phyloP scores from a whole-genome alignment of 2,797 vertebrate species.

The Clarias laeviceps region DNA sequence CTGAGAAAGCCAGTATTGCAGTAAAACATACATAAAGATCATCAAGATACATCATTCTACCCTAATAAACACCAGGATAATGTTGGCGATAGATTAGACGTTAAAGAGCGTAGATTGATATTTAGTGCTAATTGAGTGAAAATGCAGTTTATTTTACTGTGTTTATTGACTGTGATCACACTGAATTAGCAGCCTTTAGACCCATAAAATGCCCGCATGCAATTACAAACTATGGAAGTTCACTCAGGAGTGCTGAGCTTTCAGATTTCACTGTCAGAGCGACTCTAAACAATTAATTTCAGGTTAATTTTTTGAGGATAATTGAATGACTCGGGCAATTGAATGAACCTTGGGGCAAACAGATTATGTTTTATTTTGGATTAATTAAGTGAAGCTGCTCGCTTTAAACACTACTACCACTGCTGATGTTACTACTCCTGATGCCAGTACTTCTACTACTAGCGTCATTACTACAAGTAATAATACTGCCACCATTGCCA shows the following conservation, averaged over 20 bases:
- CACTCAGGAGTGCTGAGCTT: constrained; percentile 30
- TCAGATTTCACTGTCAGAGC: constrained; percentile 8
- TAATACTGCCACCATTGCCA: background rate
- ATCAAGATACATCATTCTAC: background rate
- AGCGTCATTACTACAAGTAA: too few species aligned
- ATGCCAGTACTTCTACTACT: too few species aligned
- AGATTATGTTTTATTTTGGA: background rate
- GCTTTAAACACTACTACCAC: background rate
- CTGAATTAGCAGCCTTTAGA: constrained; percentile 50
- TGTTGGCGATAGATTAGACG: constrained; percentile 2
- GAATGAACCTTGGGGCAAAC: background rate
- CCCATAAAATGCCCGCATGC: constrained; percentile 39
- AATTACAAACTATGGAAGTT: constrained; percentile 28
- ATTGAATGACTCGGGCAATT: background rate
- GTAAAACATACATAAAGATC: background rate
- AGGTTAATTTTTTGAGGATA: constrained; percentile 27
- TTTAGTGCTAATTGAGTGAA: constrained; percentile 47
- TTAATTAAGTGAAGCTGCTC: background rate
- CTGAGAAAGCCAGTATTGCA: background rate
- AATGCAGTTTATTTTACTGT: background rate
- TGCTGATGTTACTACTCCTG: too few species aligned
- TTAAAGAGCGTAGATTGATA: constrained; percentile 11
- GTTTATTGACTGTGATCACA: background rate
- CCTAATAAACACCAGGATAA: background rate
- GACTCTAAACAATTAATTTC: constrained; percentile 16